Conservation (phyloP, 2,113 vertebrate genomes). For the Sebastes fasciatus region DNA sequence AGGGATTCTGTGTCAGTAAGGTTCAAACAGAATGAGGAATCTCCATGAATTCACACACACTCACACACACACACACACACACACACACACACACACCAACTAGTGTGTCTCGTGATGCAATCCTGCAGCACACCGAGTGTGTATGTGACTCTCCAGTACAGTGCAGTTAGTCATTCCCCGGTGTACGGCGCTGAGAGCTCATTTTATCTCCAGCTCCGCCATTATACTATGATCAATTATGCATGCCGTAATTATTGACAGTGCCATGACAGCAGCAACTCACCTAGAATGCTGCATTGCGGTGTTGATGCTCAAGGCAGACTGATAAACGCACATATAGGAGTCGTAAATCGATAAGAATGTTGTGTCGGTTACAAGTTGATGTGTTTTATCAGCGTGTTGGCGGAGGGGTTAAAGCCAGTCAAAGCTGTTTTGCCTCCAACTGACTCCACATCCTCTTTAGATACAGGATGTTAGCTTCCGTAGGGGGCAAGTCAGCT, state of each 20-base stretch:
- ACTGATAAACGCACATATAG: conserved; percentile 52
- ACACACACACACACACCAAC: conserved; percentile 10
- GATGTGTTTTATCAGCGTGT: conserved; percentile 44
- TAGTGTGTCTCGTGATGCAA: conserved; percentile 54
- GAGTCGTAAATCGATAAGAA: conserved; percentile 52
- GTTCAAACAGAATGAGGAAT: conserved; percentile 83
- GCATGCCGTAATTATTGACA: conserved; percentile 81
- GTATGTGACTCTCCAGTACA: conserved; percentile 6
- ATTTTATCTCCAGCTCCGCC: conserved; percentile 55
- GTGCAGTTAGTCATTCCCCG: conserved; percentile 42
- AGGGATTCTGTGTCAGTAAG: conserved; percentile 69
- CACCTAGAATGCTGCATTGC: conserved; percentile 73
- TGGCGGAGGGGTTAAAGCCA: background rate
- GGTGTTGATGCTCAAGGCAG: conserved; percentile 70
- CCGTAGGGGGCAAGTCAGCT: conserved; percentile 13
- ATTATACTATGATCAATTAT: conserved; percentile 78
- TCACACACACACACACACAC: conserved; percentile 2
- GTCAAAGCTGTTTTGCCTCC: conserved; percentile 57
- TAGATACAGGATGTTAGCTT: conserved; percentile 31
- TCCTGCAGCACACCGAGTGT: conserved; percentile 47
- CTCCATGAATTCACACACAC: conserved; percentile 44
- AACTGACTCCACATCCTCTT: conserved; percentile 45
- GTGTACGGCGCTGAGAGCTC: conserved; percentile 45
- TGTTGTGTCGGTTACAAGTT: conserved; percentile 32
- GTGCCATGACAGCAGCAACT: conserved; percentile 67